These are phyloP conservation scores for Hermaeophaga mercurialis DNA, from an alignment of 2,888 invertebrate genomes.

Conservation along the genomic window DNA sequence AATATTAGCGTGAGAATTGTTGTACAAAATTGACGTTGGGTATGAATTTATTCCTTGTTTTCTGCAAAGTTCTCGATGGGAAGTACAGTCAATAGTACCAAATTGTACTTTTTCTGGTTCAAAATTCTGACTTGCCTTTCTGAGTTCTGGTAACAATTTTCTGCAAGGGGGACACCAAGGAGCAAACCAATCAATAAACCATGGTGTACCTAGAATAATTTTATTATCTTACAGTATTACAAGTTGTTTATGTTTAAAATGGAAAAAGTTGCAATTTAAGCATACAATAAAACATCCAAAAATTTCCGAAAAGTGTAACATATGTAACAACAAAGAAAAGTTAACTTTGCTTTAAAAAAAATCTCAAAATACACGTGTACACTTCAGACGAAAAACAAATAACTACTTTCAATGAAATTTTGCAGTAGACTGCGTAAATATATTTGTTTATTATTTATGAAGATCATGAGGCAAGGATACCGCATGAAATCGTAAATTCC, in stretches of 20 bases:
- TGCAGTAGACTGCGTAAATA: too few relatives aligned
- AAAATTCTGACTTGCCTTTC: constrained; percentile 65
- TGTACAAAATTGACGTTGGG: constrained; percentile 73
- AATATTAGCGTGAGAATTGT: constrained; percentile 61
- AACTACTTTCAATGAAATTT: too few relatives aligned
- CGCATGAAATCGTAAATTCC: too few relatives aligned
- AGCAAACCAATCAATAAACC: constrained; percentile 78
- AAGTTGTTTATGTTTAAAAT: not conserved
- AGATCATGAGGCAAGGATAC: too few relatives aligned
- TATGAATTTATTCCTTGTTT: constrained; percentile 66
- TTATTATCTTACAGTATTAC: not conserved
- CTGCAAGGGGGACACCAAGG: constrained; percentile 82
- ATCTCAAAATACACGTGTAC: too few relatives aligned
- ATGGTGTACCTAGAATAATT: constrained; percentile 54
- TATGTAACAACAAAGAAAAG: too few relatives aligned
- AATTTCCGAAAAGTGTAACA: too few relatives aligned
- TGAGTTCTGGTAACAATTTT: constrained; percentile 69
- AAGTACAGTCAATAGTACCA: constrained; percentile 73
- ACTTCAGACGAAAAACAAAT: too few relatives aligned
- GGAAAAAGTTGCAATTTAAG: too few relatives aligned
- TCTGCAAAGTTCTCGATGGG: constrained; percentile 64
- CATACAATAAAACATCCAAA: too few relatives aligned
- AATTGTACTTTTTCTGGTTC: constrained; percentile 60
- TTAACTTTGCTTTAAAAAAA: too few relatives aligned
- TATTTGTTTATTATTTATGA: too few relatives aligned